Percentiles rank a stretch among this genome's conserved stretches.
Evolutionary conservation across 2,113 vertebrate genomes (phyloP).

Genomic region (Phalacrocorax carbo): DNA sequence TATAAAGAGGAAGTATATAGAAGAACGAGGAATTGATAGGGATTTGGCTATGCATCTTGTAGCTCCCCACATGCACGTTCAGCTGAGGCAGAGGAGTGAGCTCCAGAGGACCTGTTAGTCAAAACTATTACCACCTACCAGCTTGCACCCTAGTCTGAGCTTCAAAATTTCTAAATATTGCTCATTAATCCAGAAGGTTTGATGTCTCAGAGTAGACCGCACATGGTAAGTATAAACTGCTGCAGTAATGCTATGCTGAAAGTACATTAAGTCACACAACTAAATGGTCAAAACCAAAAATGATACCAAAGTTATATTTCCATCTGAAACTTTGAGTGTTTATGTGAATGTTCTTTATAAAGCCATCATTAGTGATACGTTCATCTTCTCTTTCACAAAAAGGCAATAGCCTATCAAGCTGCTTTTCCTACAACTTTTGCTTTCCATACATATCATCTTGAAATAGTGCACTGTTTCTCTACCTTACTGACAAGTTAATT

Average conservation of each 20-base stretch:
- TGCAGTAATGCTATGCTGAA: neutral
- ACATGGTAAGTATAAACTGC: neutral
- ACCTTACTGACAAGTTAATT: slow-evolving; percentile 8
- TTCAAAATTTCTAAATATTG: neutral
- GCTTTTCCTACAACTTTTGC: neutral
- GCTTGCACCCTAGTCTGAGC: neutral
- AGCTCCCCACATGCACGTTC: neutral
- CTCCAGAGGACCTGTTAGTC: neutral
- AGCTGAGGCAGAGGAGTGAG: neutral
- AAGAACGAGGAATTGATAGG: neutral
- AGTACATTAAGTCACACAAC: neutral
- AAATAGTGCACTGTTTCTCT: neutral
- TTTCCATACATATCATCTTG: neutral
- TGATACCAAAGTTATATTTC: neutral
- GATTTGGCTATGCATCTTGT: neutral
- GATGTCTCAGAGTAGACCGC: neutral
- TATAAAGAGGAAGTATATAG: neutral
- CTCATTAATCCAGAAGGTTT: neutral
- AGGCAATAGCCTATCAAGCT: neutral
- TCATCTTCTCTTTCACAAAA: neutral
- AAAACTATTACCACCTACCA: neutral
- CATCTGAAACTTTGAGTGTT: neutral
- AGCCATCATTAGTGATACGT: rapidly evolving
- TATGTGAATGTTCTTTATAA: neutral
- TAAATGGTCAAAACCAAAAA: neutral